phyloP scores from a whole-genome alignment of 2,113 vertebrate genomes.

The Riparia riparia region DNA sequence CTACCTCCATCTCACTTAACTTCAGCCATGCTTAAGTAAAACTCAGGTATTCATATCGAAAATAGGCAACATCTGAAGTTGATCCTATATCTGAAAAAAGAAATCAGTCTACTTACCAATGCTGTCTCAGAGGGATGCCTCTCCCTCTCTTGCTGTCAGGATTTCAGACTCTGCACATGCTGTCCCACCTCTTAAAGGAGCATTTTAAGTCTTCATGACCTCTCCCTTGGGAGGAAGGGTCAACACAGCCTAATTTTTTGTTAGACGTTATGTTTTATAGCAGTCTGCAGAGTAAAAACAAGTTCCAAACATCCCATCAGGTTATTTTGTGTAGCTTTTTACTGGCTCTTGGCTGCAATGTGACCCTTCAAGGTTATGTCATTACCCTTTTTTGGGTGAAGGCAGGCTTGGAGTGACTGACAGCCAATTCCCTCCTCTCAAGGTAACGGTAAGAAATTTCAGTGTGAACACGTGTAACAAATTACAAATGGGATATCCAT shows the following conservation, averaged over 20 bases:
- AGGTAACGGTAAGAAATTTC: neutral
- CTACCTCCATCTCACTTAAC: neutral
- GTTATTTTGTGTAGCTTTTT: neutral
- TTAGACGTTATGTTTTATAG: neutral
- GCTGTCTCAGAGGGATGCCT: neutral
- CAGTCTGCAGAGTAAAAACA: neutral
- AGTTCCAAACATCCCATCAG: neutral
- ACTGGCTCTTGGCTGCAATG: neutral
- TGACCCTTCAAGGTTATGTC: neutral
- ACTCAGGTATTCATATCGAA: neutral
- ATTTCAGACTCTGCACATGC: neutral
- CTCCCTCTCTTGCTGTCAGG: neutral
- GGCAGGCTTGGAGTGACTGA: neutral
- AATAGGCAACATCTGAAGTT: neutral
- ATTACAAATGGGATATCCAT: neutral
- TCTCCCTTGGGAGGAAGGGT: neutral
- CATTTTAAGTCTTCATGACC: fast-evolving
- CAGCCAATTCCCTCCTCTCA: neutral
- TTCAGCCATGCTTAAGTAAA: neutral
- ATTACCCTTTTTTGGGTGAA: neutral
- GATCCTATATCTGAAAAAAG: neutral
- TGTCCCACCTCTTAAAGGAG: neutral
- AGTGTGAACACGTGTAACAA: neutral
- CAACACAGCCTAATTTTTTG: neutral
- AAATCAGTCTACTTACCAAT: neutral